These are phyloP conservation scores for Polydrusus tereticollis DNA, from an alignment of 2,888 invertebrate genomes.

Conservation along the genomic window DNA sequence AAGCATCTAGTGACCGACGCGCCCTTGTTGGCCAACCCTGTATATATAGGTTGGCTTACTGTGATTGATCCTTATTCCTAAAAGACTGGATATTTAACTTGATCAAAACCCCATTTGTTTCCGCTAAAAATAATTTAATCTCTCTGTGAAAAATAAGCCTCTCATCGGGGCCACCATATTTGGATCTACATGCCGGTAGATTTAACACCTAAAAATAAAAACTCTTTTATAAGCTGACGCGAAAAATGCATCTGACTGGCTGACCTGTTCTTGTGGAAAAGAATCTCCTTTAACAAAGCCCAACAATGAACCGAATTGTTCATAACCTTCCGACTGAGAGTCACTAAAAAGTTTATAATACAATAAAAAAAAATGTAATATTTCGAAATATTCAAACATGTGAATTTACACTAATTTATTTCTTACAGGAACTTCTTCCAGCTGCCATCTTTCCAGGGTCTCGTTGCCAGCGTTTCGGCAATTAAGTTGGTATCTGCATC, in stretches of 20 bases:
- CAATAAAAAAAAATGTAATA: not conserved
- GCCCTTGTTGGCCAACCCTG: too few relatives aligned
- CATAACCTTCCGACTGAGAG: slow-evolving; percentile 66
- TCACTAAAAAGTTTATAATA: too few relatives aligned
- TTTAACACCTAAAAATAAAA: slow-evolving; percentile 63
- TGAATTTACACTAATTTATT: too few relatives aligned
- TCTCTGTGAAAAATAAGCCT: slow-evolving; percentile 54
- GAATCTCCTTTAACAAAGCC: slow-evolving; percentile 71
- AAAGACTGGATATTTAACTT: slow-evolving; percentile 70
- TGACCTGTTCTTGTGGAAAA: slow-evolving; percentile 60
- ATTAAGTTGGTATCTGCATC: slow-evolving; percentile 71
- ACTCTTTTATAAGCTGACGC: too few relatives aligned
- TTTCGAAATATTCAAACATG: not conserved
- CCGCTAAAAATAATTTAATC: slow-evolving; percentile 60
- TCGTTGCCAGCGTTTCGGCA: slow-evolving; percentile 71
- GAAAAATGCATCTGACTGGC: too few relatives aligned
- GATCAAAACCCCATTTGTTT: slow-evolving; percentile 72
- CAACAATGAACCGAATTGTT: slow-evolving; percentile 75
- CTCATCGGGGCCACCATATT: slow-evolving; percentile 57
- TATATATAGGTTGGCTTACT: too few relatives aligned
- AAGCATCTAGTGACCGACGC: too few relatives aligned
- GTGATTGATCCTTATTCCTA: slow-evolving; percentile 62
- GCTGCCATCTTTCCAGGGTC: slow-evolving; percentile 71
- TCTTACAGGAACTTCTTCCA: slow-evolving; percentile 73
- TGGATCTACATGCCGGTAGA: slow-evolving; percentile 67